phyloP scores from a whole-genome alignment of 2,888 invertebrate genomes.

The Chironomus riparius region DNA sequence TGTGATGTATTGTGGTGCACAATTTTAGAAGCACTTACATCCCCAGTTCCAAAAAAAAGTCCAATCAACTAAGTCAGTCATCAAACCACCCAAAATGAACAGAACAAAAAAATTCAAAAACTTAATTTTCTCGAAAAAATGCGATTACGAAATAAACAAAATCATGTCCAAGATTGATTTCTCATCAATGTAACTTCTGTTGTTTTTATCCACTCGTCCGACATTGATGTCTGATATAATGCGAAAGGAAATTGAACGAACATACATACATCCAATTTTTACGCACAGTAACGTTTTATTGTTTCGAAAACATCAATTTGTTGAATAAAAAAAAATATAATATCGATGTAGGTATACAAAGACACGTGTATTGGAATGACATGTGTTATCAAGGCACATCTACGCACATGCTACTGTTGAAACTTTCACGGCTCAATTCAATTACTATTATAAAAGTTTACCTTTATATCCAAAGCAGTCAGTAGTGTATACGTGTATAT shows the following conservation, averaged over 20 bases:
- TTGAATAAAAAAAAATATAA: background rate
- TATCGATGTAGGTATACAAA: background rate
- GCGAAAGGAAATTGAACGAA: background rate
- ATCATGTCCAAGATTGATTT: conserved; percentile 25
- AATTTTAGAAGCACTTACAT: too few relatives aligned
- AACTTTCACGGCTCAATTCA: background rate
- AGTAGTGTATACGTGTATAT: background rate
- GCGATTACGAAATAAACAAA: background rate
- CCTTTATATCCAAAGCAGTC: too few relatives aligned
- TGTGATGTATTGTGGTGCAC: too few relatives aligned
- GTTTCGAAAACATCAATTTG: background rate
- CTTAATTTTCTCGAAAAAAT: background rate
- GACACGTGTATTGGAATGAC: background rate
- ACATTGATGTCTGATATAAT: background rate
- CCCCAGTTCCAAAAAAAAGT: too few relatives aligned
- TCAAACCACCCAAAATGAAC: too few relatives aligned
- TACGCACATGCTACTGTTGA: background rate
- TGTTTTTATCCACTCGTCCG: background rate
- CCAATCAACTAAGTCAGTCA: too few relatives aligned
- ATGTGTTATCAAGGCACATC: background rate
- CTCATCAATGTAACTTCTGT: background rate
- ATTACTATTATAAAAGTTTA: background rate
- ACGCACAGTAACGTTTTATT: background rate
- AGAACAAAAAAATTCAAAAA: too few relatives aligned
- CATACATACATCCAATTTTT: background rate